Base-by-base conservation (phyloP, 1,140 invertebrate species). In the Drosophila elegans region DNA sequence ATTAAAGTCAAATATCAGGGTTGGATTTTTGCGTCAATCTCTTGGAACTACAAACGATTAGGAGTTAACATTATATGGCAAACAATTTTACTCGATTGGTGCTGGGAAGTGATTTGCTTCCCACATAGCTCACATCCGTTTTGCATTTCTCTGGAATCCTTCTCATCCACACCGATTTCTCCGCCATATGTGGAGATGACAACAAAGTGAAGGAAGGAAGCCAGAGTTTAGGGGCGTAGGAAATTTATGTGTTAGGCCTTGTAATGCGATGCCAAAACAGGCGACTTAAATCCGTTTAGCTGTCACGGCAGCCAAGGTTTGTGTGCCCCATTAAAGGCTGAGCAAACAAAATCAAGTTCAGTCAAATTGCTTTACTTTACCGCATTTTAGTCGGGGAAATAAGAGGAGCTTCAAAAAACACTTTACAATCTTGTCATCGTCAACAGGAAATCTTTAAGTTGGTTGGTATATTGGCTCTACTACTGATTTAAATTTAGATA, bases 21-120 rank as follows among this genome's bases (percentile, higher is more conserved):
- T 29, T 60, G 7, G 32, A 3, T 3, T 39, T 34, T 10, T 7
- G 21, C 39, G 61, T 45, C 46, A 64, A 36, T 51, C 21, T 11
- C 16, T 27, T 27, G n/a, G 27, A 16, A 48, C 10, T 3, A 3
- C 38, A 32, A 32, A 42, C 34, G 53, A 62, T 59, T 25, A 36
- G 12, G 29, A 52, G 36, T 34, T 16, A 73, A 71, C 74, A 64
- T 81, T 86, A 78, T 86, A 69, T 27, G 82, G 64, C 74, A 86
- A 85, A 81, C 78, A 78, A 78, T 82, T 85, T 71, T 51, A 78
- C 69, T 85, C 61, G 64, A 86, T 88, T 67, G 83, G 64, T 67
- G 64, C 38, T 75, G 73, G 67, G 56, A 82, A 86, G 53, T 62
- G 74, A 74, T 60, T 74, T 60, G 62, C 60, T 67, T 81, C 60